These are phyloP conservation scores for Diprion similis DNA, from an alignment of 1,140 invertebrate genomes.

Conservation along the genomic window DNA sequence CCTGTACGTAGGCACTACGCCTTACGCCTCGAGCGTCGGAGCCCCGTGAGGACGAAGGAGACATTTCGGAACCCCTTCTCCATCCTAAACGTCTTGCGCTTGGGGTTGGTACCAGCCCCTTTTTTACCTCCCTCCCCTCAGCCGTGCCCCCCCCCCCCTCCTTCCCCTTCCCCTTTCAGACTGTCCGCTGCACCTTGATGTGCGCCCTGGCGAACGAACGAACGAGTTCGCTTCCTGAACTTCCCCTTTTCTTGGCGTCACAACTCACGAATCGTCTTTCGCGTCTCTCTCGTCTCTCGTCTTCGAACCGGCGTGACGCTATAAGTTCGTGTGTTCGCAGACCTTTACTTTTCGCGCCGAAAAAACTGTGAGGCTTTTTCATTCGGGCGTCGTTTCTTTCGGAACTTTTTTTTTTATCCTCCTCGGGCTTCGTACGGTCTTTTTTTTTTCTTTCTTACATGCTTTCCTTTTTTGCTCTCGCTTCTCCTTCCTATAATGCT, in stretches of 20 bases:
- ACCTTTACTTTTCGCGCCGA: not conserved
- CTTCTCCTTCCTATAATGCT: not conserved
- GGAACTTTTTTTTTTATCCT: not conserved
- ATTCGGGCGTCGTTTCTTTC: not conserved
- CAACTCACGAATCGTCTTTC: not conserved
- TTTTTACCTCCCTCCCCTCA: not conserved
- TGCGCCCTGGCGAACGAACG: not conserved
- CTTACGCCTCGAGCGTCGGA: too few species aligned
- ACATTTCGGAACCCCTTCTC: not conserved
- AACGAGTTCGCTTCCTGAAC: not conserved
- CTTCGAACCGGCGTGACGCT: not conserved
- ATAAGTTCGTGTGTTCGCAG: not conserved
- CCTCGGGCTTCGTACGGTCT: too few species aligned
- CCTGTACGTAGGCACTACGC: too few species aligned
- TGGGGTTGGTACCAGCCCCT: not conserved
- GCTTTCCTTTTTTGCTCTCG: not conserved
- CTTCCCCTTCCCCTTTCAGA: not conserved
- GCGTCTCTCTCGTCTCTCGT: too few species aligned
- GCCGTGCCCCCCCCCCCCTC: not conserved
- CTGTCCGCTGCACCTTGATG: not conserved
- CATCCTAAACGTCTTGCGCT: not conserved
- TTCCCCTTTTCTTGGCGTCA: not conserved
- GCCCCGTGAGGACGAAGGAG: not conserved
- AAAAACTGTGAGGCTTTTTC: not conserved
- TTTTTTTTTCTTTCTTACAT: not conserved